A percentile compares a stretch with the other conserved stretches of the same genome.
Conservation (phyloP, 1,140 invertebrate genomes). For the Geopemphigus sp. region DNA sequence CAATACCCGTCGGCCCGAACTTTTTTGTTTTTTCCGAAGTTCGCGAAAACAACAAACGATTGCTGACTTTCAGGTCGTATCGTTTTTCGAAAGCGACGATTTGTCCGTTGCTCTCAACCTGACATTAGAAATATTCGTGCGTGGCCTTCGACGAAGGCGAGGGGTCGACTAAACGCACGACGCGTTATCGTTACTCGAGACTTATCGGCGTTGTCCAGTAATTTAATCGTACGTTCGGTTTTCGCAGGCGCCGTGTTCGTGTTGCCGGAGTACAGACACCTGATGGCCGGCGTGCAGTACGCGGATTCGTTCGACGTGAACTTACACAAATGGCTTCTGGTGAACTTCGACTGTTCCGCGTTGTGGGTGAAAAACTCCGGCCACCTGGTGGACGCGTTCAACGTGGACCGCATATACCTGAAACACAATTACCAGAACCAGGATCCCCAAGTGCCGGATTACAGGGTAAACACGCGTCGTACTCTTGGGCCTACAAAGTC, state of each 20-base stretch:
- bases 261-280: constrained; percentile 82
- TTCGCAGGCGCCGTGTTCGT: constrained; percentile 75
- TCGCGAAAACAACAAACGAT: no score
- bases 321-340: constrained; percentile 87
- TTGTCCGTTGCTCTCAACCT: no score
- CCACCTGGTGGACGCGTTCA: constrained; percentile 80
- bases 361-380: constrained; percentile 82
- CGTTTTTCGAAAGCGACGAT: no score
- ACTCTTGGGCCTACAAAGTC: no score
- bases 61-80: no score
- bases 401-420: constrained; percentile 88
- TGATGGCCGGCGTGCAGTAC: constrained; percentile 77
- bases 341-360: constrained; percentile 89
- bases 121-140: no score
- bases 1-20: no score
- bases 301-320: constrained; percentile 88
- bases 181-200: no score
- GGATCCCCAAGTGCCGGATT: constrained; percentile 71
- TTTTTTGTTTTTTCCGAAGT: no score
- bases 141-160: no score
- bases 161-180: no score
- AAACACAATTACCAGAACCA: constrained; percentile 58
- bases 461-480: constrained; percentile 65
- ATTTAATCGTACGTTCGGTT: background rate
- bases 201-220: no score